Evolutionary conservation across 2,113 vertebrate species (phyloP), one percentile per base, ranked within the genome.

Genomic region (Cryptotis parvus): DNA sequence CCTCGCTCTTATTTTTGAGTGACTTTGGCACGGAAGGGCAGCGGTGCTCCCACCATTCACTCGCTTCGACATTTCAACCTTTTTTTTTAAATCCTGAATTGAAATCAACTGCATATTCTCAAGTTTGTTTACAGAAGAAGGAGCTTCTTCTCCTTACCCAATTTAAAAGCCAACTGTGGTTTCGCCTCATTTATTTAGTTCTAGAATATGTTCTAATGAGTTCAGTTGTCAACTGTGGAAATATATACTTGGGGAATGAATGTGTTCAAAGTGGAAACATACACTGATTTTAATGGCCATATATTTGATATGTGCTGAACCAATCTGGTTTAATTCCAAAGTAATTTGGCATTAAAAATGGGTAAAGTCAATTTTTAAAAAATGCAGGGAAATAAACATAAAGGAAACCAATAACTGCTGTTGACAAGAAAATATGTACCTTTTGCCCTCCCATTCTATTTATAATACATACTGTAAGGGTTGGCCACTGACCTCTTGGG

Each of bases 321-420:
- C 55, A 82, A 82, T 58, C 9, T 52, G 39, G 61, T 74, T 83
- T 82, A 72, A 37, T 77, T 72, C 4, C 45, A 49, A 87, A 89
- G 11, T n/a, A n/a, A 39, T 43, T 85, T 70, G 3, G 3, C 69
- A 12, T 76, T 61, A 84, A 49, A 66, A 43, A 65, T 29, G 37
- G 1, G 58, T 52, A 84, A 89, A 73, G 16, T 2, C 1, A 12
- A n/a, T 41, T 72, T 6, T n/a, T 82, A 58, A 58, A 73, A 22
- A 87, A 52, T 83, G 9, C 26, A 33, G 22, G 39, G 3, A 80
- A 68, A 73, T 49, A 15, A 39, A 49, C 88, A 58, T 16, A 31
- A 31, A 70, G 37, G 16, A 78, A 82, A 55, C 5, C 76, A 31
- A 39, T 70, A 33, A n/a, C 0, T 4, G 14, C 41, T 66, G 26